Conservation (phyloP, 2,113 vertebrate genomes). For the Pontoporia blainvillei region DNA sequence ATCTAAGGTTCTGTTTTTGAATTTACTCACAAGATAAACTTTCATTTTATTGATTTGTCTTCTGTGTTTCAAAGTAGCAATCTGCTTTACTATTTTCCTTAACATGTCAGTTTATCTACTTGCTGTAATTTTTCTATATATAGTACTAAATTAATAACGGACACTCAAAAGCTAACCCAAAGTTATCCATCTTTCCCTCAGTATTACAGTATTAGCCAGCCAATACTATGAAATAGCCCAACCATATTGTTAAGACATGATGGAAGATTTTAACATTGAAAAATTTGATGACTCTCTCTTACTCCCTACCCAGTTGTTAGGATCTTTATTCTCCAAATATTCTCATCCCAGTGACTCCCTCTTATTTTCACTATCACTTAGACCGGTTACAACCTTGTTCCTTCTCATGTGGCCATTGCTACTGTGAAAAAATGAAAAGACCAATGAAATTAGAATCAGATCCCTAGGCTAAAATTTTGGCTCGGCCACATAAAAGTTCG, state of each 20-base stretch:
- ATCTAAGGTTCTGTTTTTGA: not conserved
- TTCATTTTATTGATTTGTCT: not conserved
- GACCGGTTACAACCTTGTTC: not conserved
- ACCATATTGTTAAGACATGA: not conserved
- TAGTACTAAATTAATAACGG: not conserved
- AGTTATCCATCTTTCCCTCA: not conserved
- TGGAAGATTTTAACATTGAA: not conserved
- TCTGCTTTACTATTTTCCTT: not conserved
- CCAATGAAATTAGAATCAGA: not conserved
- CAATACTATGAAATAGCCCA: not conserved
- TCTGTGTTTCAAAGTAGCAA: not conserved
- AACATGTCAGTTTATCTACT: not conserved
- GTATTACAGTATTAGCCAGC: not conserved
- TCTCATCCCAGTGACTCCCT: not conserved
- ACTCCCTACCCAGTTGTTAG: not conserved
- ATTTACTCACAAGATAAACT: not conserved
- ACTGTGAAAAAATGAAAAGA: not conserved
- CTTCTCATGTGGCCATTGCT: not conserved
- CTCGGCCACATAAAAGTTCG: not conserved
- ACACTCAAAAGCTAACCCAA: not conserved
- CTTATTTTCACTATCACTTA: not conserved
- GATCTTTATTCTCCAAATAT: not conserved
- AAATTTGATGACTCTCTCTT: not conserved
- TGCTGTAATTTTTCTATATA: not conserved
- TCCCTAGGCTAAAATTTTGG: not conserved